Evolutionary conservation across 2,113 vertebrate species (phyloP), one percentile per base, ranked within the genome.

Genomic region (Asarcornis scutulata): DNA sequence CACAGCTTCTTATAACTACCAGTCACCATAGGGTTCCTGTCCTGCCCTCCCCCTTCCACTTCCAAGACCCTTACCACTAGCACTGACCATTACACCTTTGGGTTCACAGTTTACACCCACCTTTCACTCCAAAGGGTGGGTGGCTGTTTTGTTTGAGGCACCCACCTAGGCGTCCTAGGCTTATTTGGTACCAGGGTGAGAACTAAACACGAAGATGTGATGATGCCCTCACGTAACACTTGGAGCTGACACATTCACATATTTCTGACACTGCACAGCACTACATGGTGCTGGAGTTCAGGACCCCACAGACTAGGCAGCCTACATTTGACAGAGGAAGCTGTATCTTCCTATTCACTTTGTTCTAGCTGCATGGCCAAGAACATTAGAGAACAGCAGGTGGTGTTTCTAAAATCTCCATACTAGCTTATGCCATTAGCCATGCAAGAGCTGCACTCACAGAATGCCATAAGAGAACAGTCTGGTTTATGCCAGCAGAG

Each of bases 401-500:
- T 18, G 77, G 36, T 0, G 2, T 36, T 85, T 58, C 68, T 55
- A 83, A 23, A 71, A 40, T 52, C 36, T 26, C 36, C 79, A 27
- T 21, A 3, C 11, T 7, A 74, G 32, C 63, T 77, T 55, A 68
- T 0, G 0, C 63, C 44, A 73, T 26, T 31, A 74, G 72, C 60
- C 36, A 29, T 23, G 21, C 55, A 71, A 88, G 40, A 71, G 79
- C 88, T 53, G 31, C 27, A 12, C 23, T 48, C 76, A n/a, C 72
- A 55, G 23, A 63, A 66, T 74, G 36, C 46, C 0, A 0, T 7
- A 25, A 34, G 11, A 58, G 55, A 93, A 83, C 59, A 62, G 90
- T 74, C 76, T 34, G 68, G 64, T 55, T 93, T 86, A 78, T 94
- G 83, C 83, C 95, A 94, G 86, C 73, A 97, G 95, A 91, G 86